Percentiles rank a stretch among this genome's conserved stretches.
These are phyloP conservation scores for Meloe dianella DNA, from an alignment of 2,888 invertebrate genomes.

Conservation along the genomic window DNA sequence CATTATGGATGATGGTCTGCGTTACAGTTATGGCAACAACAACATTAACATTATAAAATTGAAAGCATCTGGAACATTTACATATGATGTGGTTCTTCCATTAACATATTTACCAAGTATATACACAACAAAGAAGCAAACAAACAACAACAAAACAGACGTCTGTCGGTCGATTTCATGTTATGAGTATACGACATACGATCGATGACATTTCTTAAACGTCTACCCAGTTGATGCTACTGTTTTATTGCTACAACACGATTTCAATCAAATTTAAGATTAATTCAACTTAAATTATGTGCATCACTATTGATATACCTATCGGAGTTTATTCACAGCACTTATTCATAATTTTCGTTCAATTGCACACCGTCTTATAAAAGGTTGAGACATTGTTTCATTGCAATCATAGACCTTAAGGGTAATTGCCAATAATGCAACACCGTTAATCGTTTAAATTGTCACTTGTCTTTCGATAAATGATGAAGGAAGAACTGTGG, in stretches of 20 bases:
- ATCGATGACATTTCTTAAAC: constrained; percentile 29
- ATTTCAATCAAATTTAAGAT: background rate
- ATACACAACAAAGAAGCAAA: constrained; percentile 33
- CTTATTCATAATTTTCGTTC: background rate
- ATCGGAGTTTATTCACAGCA: too few relatives aligned
- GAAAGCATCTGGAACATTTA: constrained; percentile 38
- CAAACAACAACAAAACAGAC: constrained; percentile 31
- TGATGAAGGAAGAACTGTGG: background rate
- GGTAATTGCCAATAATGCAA: background rate
- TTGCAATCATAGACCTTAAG: background rate
- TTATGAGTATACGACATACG: constrained; percentile 37
- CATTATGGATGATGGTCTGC: background rate
- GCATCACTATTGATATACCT: too few relatives aligned
- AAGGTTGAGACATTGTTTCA: background rate
- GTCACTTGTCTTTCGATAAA: background rate
- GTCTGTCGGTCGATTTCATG: constrained; percentile 42
- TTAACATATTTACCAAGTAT: constrained; percentile 38
- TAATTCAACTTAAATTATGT: too few relatives aligned
- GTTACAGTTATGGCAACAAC: constrained; percentile 24
- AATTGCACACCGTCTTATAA: background rate
- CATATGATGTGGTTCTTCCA: constrained; percentile 38
- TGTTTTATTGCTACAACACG: background rate
- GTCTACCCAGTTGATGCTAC: constrained; percentile 15
- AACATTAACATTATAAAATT: constrained; percentile 36
- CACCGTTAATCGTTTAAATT: background rate